Percentiles rank a stretch among this genome's conserved stretches.
Evolutionary conservation across 2,888 invertebrate species (phyloP).

Genomic region (Epinotia brunnichana): DNA sequence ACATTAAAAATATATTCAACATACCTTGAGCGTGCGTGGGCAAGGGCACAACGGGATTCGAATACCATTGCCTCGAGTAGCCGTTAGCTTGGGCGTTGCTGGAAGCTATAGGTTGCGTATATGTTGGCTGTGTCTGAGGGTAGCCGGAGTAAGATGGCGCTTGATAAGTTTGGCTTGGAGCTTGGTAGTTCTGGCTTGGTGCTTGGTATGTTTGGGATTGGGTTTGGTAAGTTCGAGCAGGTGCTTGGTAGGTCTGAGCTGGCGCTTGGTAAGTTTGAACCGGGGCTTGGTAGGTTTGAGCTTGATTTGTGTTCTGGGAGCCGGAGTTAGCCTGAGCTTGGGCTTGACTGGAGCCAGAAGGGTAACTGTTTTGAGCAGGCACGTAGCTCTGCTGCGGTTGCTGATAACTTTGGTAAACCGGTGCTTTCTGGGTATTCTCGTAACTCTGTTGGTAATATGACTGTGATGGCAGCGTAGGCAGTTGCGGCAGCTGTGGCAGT

Average conservation of each 20-base stretch:
- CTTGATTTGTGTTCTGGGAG: slow-evolving; percentile 21
- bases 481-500: slow-evolving; percentile 18
- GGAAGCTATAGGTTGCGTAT: neutral
- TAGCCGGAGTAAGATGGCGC: slow-evolving; percentile 1
- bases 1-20: neutral
- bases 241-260: slow-evolving; percentile 12
- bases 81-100: slow-evolving; percentile 2
- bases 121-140: slow-evolving; percentile 7
- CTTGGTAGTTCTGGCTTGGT: slow-evolving; percentile 1
- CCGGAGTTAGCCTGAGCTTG: neutral
- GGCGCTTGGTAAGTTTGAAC: slow-evolving; percentile 11
- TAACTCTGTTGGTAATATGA: slow-evolving; percentile 8
- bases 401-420: slow-evolving; percentile 10
- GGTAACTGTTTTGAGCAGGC: neutral
- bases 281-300: neutral
- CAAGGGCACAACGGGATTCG: neutral
- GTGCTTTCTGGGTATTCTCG: slow-evolving; percentile 7
- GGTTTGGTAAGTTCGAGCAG: slow-evolving; percentile 6
- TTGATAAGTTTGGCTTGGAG: neutral
- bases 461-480: slow-evolving; percentile 11
- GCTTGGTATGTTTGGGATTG: slow-evolving; percentile 10
- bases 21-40: slow-evolving; percentile 30
- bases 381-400: slow-evolving; percentile 5
- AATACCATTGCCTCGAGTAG: neutral
- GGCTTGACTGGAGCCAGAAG: neutral